Evolutionary conservation across 2,888 invertebrate species (phyloP), one percentile per base, ranked within the genome.

Genomic region (Cephus sareptanus): DNA sequence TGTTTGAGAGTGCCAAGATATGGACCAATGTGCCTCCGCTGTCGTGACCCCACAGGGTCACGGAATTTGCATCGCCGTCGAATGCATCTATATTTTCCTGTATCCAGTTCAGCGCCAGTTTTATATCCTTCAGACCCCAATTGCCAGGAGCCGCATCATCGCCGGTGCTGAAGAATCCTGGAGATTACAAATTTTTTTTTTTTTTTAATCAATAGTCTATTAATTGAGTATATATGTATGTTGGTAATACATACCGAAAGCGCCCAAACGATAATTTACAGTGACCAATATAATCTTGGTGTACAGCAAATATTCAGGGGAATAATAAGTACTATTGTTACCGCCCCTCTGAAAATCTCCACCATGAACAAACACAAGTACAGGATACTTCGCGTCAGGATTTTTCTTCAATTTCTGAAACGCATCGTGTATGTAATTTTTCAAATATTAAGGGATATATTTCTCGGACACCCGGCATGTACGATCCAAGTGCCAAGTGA

Each of bases 101-200:
- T 1, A 91, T 71, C 91, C 91, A 91, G 37, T 78, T 81, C 30
- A 91, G 77, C 1, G 89, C 89, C 80, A 83, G 79, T 11, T 85
- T 74, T 13, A 89, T 82, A 77, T 91, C 91, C 80, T 91, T 91
- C 35, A 91, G 35, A 0, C 87, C 90, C 33, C 88, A 88, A 82
- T 91, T 91, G 11, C 91, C 91, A 0, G 90, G 88, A 2, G 88
- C 82, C 31, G 79, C 80, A 68, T 81, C 76, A 78, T 84, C 89
- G 4, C 85, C 87, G 4, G 87, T 89, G 77, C 89, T 89, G 75
- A 90, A 85, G 79, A 89, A 90, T 33, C 90, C 90, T 90, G 75
- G 34, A 74, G 31, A 75, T 40, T 34, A 30, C 4, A 23, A 74
- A 35, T 4, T 13, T 15, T 23, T 40, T 4, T 23, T 40, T 4